These are phyloP conservation scores for Seriola dumerili DNA, from an alignment of 2,113 vertebrate genomes.

Conservation along the genomic window DNA sequence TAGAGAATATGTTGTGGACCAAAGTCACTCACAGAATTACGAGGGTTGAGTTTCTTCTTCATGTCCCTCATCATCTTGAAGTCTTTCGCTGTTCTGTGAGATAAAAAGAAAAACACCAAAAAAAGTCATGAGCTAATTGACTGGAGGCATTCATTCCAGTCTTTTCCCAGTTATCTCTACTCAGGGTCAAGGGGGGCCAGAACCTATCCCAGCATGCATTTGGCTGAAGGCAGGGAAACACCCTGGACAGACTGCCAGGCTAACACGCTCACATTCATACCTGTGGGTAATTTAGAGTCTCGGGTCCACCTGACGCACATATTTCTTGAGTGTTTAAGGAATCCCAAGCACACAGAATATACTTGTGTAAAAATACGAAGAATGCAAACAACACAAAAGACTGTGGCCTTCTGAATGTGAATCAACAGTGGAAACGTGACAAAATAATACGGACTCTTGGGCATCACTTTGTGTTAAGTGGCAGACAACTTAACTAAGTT, in stretches of 20 bases:
- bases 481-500: not conserved
- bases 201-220: slow-evolving; percentile 74
- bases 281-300: slow-evolving; percentile 39
- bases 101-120: slow-evolving; percentile 41
- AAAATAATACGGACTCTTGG: not conserved
- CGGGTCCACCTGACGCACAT: slow-evolving; percentile 22
- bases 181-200: slow-evolving; percentile 46
- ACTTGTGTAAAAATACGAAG: not conserved
- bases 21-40: slow-evolving; percentile 88
- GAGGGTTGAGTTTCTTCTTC: slow-evolving; percentile 93
- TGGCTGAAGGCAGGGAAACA: slow-evolving; percentile 70
- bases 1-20: not conserved
- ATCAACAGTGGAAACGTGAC: not conserved
- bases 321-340: slow-evolving; percentile 19
- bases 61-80: slow-evolving; percentile 92
- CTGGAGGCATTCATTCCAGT: slow-evolving; percentile 58
- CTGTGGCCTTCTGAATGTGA: not conserved
- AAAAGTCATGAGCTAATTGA: slow-evolving; percentile 22
- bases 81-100: slow-evolving; percentile 90
- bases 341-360: not conserved
- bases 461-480: not conserved
- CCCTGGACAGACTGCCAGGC: slow-evolving; percentile 63
- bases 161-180: slow-evolving; percentile 27
- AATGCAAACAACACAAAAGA: not conserved
- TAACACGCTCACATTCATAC: slow-evolving; percentile 47